A percentile compares a stretch with the other conserved stretches of the same genome.
phyloP scores from a whole-genome alignment of 2,797 vertebrate species.

The Neosilurus hyrtlii region DNA sequence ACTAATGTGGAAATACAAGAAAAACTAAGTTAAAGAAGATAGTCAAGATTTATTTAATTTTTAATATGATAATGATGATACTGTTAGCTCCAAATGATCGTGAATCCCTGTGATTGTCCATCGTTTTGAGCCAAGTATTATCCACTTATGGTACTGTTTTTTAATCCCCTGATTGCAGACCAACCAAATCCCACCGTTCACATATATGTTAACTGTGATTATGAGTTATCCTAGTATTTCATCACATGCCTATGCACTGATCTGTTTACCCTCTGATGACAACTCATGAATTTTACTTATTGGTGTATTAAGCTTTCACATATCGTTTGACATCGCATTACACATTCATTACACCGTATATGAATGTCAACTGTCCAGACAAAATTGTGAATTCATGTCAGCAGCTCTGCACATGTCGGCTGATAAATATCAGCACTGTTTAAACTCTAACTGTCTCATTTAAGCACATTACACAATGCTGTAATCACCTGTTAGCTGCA shows the following conservation, averaged over 20 bases:
- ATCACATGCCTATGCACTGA: background rate
- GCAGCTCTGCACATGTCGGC: conserved; percentile 9
- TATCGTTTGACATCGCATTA: background rate
- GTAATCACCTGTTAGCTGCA: background rate
- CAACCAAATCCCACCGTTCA: too few species aligned
- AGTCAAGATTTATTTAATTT: too few species aligned
- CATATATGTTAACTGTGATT: too few species aligned
- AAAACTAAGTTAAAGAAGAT: too few species aligned
- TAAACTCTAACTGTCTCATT: conserved; percentile 4
- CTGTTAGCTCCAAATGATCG: too few species aligned
- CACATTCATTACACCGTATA: background rate
- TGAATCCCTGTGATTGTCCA: too few species aligned
- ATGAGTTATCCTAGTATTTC: background rate
- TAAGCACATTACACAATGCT: background rate
- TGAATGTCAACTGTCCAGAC: background rate
- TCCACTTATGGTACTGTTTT: too few species aligned
- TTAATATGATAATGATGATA: too few species aligned
- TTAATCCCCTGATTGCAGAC: too few species aligned
- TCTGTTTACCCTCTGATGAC: background rate
- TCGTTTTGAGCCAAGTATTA: too few species aligned
- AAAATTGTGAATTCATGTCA: background rate
- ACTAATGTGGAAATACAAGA: too few species aligned
- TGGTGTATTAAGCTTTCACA: background rate
- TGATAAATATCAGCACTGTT: background rate
- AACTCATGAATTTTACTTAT: background rate